Percentiles rank a stretch among this genome's conserved stretches.
Evolutionary conservation across 2,797 vertebrate genomes (phyloP).

Genomic region (Leucoraja ocellata): DNA sequence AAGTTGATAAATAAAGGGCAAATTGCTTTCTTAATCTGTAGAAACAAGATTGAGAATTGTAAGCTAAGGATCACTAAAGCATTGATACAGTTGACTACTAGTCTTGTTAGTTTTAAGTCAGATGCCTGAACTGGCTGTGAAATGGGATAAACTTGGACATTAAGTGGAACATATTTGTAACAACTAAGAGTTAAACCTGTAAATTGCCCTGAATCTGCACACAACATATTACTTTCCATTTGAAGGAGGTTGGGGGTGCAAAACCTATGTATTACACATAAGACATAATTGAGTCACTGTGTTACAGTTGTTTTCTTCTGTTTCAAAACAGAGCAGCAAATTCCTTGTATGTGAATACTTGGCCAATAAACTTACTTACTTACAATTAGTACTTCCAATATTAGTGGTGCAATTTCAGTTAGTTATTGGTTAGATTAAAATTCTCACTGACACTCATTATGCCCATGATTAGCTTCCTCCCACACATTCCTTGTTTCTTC

Average conservation of each 20-base stretch:
- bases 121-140: not conserved
- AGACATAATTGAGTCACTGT: not conserved
- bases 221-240: too few relatives aligned
- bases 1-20: not conserved
- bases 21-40: not conserved
- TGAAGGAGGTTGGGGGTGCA: not conserved
- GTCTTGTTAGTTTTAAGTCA: not conserved
- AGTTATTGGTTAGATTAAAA: not conserved
- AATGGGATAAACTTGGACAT: not conserved
- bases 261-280: not conserved
- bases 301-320: not conserved
- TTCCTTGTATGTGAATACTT: too few relatives aligned
- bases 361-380: too few relatives aligned
- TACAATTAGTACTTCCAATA: not conserved
- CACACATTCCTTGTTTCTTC: not conserved
- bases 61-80: not conserved
- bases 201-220: too few relatives aligned
- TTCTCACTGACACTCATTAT: not conserved
- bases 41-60: not conserved
- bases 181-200: not conserved
- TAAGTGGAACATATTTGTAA: not conserved
- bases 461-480: not conserved
- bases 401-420: not conserved
- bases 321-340: too few relatives aligned
- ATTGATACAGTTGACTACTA: not conserved